phyloP scores from a whole-genome alignment of 2,113 vertebrate genomes.

The Esox niger region DNA sequence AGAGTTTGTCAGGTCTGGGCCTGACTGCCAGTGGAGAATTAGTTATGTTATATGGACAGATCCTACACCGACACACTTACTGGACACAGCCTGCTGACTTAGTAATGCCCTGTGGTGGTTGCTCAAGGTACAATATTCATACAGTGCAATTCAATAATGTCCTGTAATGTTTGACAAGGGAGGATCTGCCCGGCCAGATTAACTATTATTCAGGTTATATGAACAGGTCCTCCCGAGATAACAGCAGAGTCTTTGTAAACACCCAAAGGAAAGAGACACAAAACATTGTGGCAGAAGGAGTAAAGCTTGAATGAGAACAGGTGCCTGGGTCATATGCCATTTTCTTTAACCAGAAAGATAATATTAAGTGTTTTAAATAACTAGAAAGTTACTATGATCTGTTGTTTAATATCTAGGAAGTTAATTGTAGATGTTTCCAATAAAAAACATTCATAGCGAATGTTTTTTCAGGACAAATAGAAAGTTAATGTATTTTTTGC shows the following conservation, averaged over 20 bases:
- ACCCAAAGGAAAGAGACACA: background rate
- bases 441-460: too few species aligned
- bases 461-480: too few species aligned
- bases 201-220: background rate
- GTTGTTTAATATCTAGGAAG: background rate
- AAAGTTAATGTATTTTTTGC: too few species aligned
- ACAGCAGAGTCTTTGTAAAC: background rate
- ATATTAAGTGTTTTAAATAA: background rate
- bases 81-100: background rate
- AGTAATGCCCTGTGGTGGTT: conserved; percentile 14
- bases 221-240: background rate
- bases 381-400: background rate
- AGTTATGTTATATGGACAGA: too few species aligned
- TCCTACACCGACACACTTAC: too few species aligned
- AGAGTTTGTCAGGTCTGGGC: too few species aligned
- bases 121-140: conserved; percentile 41
- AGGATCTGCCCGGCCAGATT: conserved; percentile 32
- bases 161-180: conserved; percentile 66
- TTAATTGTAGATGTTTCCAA: background rate
- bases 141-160: conserved; percentile 31
- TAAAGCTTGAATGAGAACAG: too few species aligned
- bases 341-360: too few species aligned
- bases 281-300: background rate
- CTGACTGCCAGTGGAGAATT: too few species aligned
- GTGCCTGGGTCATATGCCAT: too few species aligned